These are phyloP conservation scores for Actenoides lindsayi DNA, from an alignment of 2,113 vertebrate species.

Conservation along the genomic window DNA sequence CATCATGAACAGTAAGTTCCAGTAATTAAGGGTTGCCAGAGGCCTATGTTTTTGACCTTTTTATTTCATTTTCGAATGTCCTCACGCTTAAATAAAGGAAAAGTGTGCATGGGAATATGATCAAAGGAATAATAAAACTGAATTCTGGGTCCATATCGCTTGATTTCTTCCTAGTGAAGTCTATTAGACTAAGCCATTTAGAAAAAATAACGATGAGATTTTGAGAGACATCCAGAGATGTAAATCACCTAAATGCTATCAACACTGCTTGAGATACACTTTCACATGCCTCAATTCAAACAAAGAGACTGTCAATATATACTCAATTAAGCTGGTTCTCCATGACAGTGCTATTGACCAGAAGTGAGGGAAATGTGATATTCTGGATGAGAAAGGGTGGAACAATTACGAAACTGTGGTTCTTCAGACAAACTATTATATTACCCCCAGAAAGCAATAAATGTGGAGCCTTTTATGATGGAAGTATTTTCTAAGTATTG, in stretches of 20 bases:
- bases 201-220: not conserved
- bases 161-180: not conserved
- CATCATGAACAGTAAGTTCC: not conserved
- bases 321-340: constrained; percentile 9
- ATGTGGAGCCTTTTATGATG: not conserved
- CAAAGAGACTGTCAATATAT: not conserved
- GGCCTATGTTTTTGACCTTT: not conserved
- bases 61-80: not conserved
- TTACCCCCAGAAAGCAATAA: not conserved
- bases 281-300: not conserved
- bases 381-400: not conserved
- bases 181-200: not conserved
- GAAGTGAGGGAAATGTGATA: not conserved
- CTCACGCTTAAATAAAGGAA: not conserved
- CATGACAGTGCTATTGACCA: not conserved
- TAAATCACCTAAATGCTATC: not conserved
- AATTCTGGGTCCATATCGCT: fast-evolving
- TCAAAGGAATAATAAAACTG: not conserved
- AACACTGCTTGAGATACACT: not conserved
- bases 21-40: not conserved
- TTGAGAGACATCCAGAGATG: not conserved
- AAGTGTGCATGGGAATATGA: not conserved
- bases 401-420: constrained; percentile 8
- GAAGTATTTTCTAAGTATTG: not conserved
- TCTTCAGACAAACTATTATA: not conserved